Evolutionary conservation across 2,888 invertebrate genomes (phyloP).

Genomic region (Dasysyrphus albostriatus): DNA sequence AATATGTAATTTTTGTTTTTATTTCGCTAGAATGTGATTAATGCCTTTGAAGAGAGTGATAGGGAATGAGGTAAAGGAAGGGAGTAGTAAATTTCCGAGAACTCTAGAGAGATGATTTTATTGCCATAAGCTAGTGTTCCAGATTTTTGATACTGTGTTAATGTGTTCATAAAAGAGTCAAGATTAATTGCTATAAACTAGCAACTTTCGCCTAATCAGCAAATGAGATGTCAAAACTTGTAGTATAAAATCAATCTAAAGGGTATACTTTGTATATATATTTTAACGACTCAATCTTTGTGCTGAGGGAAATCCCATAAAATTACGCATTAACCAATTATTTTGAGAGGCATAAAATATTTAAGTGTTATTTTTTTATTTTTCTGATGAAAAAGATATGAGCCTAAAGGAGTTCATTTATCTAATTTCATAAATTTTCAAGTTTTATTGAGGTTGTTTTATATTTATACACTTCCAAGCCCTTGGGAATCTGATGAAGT

Average conservation of each 20-base stretch:
- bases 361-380: conserved; percentile 2
- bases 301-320: neutral
- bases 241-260: conserved; percentile 17
- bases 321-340: conserved; percentile 9
- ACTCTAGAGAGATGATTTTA: conserved; percentile 41
- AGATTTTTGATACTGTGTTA: conserved; percentile 35
- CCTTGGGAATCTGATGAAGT: neutral
- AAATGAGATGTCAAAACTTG: neutral
- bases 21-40: conserved; percentile 50
- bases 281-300: conserved; percentile 9
- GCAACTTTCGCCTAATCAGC: neutral
- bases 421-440: neutral
- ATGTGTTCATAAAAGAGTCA: conserved; percentile 36
- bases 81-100: too few relatives aligned
- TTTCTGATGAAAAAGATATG: neutral
- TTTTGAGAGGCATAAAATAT: conserved; percentile 5
- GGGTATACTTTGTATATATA: neutral
- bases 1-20: conserved; percentile 62
- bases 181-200: conserved; percentile 23
- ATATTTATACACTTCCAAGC: neutral
- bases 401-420: neutral
- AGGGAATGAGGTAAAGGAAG: neutral
- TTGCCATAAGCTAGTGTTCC: conserved; percentile 47
- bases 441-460: neutral
- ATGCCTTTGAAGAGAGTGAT: conserved; percentile 21